Evolutionary conservation across 2,113 vertebrate species (phyloP), one percentile per base, ranked within the genome.

Genomic region (Pseudopodoces humilis): DNA sequence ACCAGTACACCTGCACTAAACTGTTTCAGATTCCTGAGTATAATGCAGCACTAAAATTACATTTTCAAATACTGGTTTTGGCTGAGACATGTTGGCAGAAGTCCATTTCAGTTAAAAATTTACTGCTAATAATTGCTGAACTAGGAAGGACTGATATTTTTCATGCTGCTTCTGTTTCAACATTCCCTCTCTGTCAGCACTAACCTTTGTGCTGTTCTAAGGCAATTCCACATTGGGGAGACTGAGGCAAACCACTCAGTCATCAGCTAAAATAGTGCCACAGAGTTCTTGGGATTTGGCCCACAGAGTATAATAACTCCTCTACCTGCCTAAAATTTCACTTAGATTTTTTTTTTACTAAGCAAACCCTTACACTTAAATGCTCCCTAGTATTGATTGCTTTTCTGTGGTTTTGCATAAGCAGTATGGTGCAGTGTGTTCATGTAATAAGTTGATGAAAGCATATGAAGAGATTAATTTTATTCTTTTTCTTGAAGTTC

Each of bases 41-140:
- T 33, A 92, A 88, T 37, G 18, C 22, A 70, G 12, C 58, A 78
- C 80, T 94, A 93, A 96, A 97, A 82, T 71, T 92, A 69, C 22
- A 44, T 75, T 92, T 94, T 69, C 3, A 30, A 52, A 33, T 60
- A 71, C 68, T 71, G 23, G 24, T 53, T 86, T 92, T 78, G 27
- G 23, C 31, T 90, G 27, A 95, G 14, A 52, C 27, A 13, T 53
- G 53, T 75, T 95, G 94, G 64, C 86, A 94, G 60, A 67, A 79
- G 37, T 56, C 44, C 83, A 86, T 64, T 92, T 83, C 56, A 81
- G 44, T 88, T 90, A 64, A 94, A 86, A 89, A 92, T 92, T 86
- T 84, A 95, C 31, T 90, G 60, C 15, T 92, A 88, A 90, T 93
- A 86, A 75, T 86, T 93, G 56, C 49, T 95, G 83, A 93, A 93